phyloP scores from a whole-genome alignment of 30 jellyfish, hydroid and myxozoan species.

The Catostylus mosaicus region DNA sequence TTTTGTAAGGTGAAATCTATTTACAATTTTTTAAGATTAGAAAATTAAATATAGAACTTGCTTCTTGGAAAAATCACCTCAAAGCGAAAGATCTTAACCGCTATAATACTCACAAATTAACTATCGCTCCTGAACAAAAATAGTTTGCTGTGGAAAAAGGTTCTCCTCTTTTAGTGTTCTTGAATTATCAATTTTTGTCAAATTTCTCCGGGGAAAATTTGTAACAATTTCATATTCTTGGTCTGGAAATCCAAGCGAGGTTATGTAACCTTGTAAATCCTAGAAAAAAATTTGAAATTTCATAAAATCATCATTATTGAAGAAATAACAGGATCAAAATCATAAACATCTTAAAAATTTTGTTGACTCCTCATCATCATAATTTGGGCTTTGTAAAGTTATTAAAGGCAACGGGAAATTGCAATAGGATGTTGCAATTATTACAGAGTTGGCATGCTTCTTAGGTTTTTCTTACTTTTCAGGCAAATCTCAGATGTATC shows the following conservation, averaged over 20 bases:
- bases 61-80: neutral
- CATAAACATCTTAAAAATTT: no score
- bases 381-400: no score
- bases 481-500: no score
- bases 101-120: neutral
- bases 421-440: no score
- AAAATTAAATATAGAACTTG: neutral
- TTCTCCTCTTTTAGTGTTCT: slow-evolving; percentile 83
- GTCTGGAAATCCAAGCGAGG: slow-evolving; percentile 78
- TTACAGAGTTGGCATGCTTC: no score
- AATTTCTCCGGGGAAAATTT: slow-evolving; percentile 87
- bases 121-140: slow-evolving; percentile 89
- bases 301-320: neutral
- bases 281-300: slow-evolving; percentile 10
- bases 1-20: slow-evolving; percentile 2
- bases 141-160: slow-evolving; percentile 85
- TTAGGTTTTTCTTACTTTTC: no score
- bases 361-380: no score
- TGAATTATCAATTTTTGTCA: slow-evolving; percentile 64
- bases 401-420: no score
- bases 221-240: slow-evolving; percentile 75
- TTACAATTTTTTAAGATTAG: slow-evolving; percentile 12
- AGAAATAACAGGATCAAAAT: no score
- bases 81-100: neutral
- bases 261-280: slow-evolving; percentile 76